phyloP scores from a whole-genome alignment of 2,113 vertebrate species.

The Trogon surrucura region DNA sequence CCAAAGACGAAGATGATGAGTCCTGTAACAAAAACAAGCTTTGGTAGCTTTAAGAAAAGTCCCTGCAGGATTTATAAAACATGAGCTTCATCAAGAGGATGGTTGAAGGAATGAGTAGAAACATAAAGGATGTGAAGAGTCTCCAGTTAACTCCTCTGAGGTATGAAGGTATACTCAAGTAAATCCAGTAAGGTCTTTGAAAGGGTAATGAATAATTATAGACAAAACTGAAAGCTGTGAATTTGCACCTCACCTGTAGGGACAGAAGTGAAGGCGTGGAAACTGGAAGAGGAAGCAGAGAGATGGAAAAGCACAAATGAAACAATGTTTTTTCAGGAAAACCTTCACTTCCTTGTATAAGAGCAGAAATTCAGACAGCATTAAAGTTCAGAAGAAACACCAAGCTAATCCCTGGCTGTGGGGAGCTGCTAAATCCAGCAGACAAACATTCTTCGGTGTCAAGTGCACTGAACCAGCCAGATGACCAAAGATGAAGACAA shows the following conservation, averaged over 20 bases:
- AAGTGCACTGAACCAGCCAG: background rate
- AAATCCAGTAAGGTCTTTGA: background rate
- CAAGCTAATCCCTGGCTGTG: background rate
- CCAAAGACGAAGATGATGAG: background rate
- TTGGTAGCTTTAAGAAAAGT: background rate
- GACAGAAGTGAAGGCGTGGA: background rate
- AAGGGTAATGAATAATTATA: background rate
- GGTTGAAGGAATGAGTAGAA: background rate
- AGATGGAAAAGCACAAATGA: background rate
- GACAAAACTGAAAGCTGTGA: background rate
- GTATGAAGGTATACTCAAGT: background rate
- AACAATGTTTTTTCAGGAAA: background rate
- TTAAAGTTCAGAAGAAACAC: background rate
- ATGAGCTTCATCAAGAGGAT: background rate
- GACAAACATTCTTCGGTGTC: background rate
- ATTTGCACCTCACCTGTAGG: background rate
- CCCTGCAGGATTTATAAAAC: background rate
- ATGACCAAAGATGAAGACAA: background rate
- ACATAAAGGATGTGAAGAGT: background rate
- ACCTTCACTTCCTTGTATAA: background rate
- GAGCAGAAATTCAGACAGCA: background rate
- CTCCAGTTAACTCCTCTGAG: background rate
- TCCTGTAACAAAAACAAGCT: background rate
- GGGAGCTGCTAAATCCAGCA: background rate
- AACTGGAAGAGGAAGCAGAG: background rate